A percentile compares a stretch with the other conserved stretches of the same genome.
Conservation (phyloP, 2,888 invertebrate species). For the Theretra japonica region DNA sequence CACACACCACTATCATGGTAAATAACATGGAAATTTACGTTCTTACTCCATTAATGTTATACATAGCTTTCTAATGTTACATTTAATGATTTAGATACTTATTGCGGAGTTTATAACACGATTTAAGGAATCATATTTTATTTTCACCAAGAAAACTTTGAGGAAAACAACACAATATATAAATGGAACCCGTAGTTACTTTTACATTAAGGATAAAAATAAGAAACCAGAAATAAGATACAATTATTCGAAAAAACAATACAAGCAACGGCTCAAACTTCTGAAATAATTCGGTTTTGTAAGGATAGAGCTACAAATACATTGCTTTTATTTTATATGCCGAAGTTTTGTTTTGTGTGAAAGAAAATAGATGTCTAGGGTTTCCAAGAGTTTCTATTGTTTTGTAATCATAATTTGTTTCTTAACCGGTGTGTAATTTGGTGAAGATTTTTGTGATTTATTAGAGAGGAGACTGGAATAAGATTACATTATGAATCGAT, state of each 20-base stretch:
- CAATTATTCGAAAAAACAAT: slow-evolving; percentile 25
- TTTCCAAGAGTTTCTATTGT: slow-evolving; percentile 5
- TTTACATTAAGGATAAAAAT: slow-evolving; percentile 23
- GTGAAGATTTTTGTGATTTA: too few relatives aligned
- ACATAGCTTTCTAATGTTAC: too few relatives aligned
- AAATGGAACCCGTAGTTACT: slow-evolving; percentile 18
- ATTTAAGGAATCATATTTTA: background rate
- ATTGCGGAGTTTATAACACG: background rate
- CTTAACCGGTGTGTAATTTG: too few relatives aligned
- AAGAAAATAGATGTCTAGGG: background rate
- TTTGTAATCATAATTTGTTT: background rate
- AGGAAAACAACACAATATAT: slow-evolving; percentile 19
- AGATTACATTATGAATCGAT: too few relatives aligned
- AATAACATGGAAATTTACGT: background rate
- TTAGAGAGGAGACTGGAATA: too few relatives aligned
- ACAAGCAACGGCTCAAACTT: slow-evolving; percentile 29
- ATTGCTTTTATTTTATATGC: slow-evolving; percentile 37
- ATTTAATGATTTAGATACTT: background rate
- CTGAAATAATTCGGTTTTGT: slow-evolving; percentile 36
- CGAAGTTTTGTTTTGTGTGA: slow-evolving; percentile 7
- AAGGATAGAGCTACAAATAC: slow-evolving; percentile 39
- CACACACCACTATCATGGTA: background rate
- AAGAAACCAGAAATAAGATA: slow-evolving; percentile 21
- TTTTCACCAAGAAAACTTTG: slow-evolving; percentile 38
- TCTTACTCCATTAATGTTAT: too few relatives aligned